Conservation (phyloP, 2,888 invertebrate genomes). For the Callyntrura sp. region DNA sequence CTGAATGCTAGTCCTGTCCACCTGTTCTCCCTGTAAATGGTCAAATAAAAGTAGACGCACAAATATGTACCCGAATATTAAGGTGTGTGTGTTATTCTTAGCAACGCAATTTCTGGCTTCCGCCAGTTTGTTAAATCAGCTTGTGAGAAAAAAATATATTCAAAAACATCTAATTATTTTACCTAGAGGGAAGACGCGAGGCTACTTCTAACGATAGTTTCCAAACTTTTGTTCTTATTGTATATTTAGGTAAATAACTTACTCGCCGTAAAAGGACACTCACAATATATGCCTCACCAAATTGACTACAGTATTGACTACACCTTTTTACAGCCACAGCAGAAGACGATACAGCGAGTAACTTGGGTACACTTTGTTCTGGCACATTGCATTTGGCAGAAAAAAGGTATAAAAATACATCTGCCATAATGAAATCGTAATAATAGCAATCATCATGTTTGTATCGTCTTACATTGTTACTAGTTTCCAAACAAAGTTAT, state of each 20-base stretch:
- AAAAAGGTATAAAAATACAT: background rate
- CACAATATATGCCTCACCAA: background rate
- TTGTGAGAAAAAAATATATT: no score
- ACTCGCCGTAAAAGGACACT: conserved; percentile 37
- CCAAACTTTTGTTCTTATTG: background rate
- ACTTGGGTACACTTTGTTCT: background rate
- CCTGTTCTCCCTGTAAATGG: no score
- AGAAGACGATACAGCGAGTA: no score
- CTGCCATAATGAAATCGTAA: conserved; percentile 28
- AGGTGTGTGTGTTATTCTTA: no score
- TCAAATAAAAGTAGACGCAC: background rate
- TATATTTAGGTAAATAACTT: conserved; percentile 4
- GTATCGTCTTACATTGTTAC: background rate
- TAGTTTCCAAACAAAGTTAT: conserved; percentile 20
- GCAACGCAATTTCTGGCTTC: no score
- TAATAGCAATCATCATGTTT: background rate
- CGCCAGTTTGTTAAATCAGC: no score
- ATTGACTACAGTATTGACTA: no score
- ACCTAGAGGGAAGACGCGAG: no score
- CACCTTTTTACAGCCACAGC: no score
- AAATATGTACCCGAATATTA: background rate
- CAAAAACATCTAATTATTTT: no score
- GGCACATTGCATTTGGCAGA: background rate
- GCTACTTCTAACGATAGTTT: background rate
- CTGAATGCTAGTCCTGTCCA: no score